These are phyloP conservation scores for Liparis tanakae DNA, from an alignment of 2,797 vertebrate genomes.

Conservation along the genomic window DNA sequence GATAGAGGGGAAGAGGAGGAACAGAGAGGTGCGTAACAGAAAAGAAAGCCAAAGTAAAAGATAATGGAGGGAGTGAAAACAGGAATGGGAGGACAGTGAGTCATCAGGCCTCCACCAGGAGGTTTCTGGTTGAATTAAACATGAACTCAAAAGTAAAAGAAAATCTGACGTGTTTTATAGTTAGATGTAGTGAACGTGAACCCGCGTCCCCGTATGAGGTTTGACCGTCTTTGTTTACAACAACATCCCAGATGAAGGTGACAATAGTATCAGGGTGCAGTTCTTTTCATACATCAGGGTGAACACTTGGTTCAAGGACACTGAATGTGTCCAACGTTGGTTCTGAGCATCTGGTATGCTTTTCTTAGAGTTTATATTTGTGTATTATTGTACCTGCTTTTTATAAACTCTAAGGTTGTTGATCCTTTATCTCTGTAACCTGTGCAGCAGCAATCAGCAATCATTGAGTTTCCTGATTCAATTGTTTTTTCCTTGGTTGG, in stretches of 20 bases:
- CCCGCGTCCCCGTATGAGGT: neutral
- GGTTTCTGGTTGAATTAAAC: conserved; percentile 35
- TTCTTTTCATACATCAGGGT: neutral
- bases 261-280: neutral
- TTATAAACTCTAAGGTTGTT: neutral
- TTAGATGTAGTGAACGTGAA: neutral
- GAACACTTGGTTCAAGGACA: neutral
- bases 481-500: neutral
- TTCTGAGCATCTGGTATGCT: neutral
- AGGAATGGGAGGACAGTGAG: conserved; percentile 3
- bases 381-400: neutral
- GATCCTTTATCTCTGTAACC: neutral
- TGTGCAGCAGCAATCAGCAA: neutral
- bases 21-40: neutral
- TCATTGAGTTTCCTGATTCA: neutral
- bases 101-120: conserved; percentile 25
- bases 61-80: neutral
- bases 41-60: neutral
- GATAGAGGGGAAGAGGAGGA: neutral
- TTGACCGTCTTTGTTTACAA: neutral
- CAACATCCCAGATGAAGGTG: neutral
- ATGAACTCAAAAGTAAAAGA: conserved; percentile 13
- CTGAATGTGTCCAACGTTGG: neutral
- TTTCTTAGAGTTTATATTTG: neutral
- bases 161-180: neutral